A percentile compares a stretch with the other conserved stretches of the same genome.
Evolutionary conservation across 2,113 vertebrate genomes (phyloP).

Genomic region (Vanacampus margaritifer): DNA sequence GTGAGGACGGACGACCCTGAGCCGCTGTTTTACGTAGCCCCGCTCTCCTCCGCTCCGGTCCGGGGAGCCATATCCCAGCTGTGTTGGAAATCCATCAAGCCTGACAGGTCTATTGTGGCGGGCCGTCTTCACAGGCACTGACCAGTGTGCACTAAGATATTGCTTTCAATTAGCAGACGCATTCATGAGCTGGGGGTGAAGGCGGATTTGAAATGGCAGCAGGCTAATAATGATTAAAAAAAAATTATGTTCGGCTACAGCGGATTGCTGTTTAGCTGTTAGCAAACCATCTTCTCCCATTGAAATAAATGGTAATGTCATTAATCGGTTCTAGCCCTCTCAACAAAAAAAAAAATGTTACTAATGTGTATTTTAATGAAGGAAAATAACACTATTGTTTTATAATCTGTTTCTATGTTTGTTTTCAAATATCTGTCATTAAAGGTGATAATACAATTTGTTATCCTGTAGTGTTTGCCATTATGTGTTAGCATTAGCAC

Average conservation of each 20-base stretch:
- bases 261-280: background rate
- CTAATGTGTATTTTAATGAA: too few relatives aligned
- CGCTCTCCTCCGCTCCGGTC: slow-evolving; percentile 65
- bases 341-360: background rate
- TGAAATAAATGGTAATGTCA: background rate
- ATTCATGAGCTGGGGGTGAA: slow-evolving; percentile 46
- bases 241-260: background rate
- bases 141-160: slow-evolving; percentile 63
- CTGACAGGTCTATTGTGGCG: slow-evolving; percentile 74
- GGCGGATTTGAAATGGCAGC: slow-evolving; percentile 39
- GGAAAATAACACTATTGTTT: too few relatives aligned
- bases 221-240: slow-evolving; percentile 13
- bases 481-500: too few relatives aligned
- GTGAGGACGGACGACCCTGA: slow-evolving; percentile 20
- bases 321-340: background rate
- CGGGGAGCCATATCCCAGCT: slow-evolving; percentile 62
- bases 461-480: too few relatives aligned
- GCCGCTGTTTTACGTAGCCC: slow-evolving; percentile 64
- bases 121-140: slow-evolving; percentile 64
- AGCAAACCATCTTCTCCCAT: background rate
- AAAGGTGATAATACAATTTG: too few relatives aligned
- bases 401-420: too few relatives aligned
- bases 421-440: too few relatives aligned
- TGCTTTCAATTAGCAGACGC: slow-evolving; percentile 69
- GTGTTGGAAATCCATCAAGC: slow-evolving; percentile 73